A percentile compares a stretch with the other conserved stretches of the same genome.
phyloP scores from a whole-genome alignment of 2,113 vertebrate genomes.

The Cyprinus carpio region DNA sequence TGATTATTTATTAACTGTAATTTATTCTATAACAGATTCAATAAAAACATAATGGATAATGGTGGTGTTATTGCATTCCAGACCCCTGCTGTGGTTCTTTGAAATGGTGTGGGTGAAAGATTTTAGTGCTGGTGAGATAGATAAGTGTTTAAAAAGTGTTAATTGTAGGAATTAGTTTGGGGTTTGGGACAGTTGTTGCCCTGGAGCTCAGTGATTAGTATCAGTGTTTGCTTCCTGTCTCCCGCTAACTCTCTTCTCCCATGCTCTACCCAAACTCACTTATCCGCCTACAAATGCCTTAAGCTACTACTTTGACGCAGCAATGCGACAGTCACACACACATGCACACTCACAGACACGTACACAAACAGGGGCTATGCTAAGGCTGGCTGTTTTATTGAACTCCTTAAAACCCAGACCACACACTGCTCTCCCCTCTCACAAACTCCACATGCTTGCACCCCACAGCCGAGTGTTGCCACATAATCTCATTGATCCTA shows the following conservation, averaged over 20 bases:
- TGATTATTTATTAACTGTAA: background rate
- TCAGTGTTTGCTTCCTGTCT: constrained; percentile 17
- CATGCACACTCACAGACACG: background rate
- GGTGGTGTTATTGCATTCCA: background rate
- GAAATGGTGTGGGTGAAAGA: background rate
- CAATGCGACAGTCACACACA: constrained; percentile 6
- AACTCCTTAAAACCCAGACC: constrained; percentile 5
- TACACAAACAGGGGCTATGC: background rate
- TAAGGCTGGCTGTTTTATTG: constrained; percentile 11
- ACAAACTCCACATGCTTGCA: background rate
- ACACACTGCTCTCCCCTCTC: constrained; percentile 10
- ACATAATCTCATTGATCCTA: constrained; percentile 33
- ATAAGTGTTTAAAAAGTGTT: constrained; percentile 30
- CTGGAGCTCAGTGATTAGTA: constrained; percentile 34
- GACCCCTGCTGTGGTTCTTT: background rate
- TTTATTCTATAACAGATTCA: background rate
- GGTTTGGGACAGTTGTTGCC: constrained; percentile 33
- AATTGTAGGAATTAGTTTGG: constrained; percentile 28
- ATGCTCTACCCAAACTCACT: constrained; percentile 26
- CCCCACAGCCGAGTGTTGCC: background rate
- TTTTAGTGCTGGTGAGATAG: background rate
- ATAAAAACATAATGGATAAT: background rate
- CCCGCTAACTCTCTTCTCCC: constrained; percentile 9
- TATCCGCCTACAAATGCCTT: constrained; percentile 31
- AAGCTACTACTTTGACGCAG: constrained; percentile 22